phyloP scores from a whole-genome alignment of 1,140 invertebrate species.

The Drosophila ironensis region DNA sequence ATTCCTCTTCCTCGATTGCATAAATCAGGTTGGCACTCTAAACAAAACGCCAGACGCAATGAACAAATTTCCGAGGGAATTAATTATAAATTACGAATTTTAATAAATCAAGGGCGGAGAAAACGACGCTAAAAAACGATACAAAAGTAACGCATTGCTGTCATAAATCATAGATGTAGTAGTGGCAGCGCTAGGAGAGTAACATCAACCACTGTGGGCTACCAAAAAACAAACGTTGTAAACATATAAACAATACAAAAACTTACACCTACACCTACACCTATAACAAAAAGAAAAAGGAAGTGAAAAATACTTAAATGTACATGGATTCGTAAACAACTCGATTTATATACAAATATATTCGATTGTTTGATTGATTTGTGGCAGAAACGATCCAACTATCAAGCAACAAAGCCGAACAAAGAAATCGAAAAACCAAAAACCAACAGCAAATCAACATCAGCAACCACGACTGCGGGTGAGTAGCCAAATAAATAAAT shows the following conservation, averaged over 20 bases:
- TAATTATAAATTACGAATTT: conserved; percentile 27
- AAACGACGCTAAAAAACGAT: not conserved
- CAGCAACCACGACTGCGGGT: conserved; percentile 39
- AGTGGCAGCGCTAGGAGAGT: not conserved
- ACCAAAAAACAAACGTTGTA: not conserved
- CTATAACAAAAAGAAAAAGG: too few species aligned
- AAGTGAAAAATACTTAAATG: conserved; percentile 25
- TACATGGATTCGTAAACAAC: conserved; percentile 20
- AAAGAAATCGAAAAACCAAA: not conserved
- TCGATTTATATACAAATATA: conserved; percentile 2
- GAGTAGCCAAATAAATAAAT: conserved; percentile 71
- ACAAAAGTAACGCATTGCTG: conserved; percentile 7
- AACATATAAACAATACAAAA: not conserved
- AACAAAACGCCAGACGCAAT: conserved; percentile 4
- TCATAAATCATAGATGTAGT: conserved; percentile 20
- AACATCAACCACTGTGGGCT: not conserved
- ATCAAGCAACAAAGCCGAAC: conserved; percentile 13
- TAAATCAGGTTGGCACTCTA: conserved; percentile 17
- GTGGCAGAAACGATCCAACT: conserved; percentile 32
- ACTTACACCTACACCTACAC: too few species aligned
- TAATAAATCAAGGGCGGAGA: not conserved
- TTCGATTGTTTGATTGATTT: conserved; percentile 64
- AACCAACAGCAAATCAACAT: conserved; percentile 8
- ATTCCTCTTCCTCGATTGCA: not conserved
- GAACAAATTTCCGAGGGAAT: conserved; percentile 7